Evolutionary conservation across 2,888 invertebrate genomes (phyloP).

Genomic region (Chymomyza caudatula): DNA sequence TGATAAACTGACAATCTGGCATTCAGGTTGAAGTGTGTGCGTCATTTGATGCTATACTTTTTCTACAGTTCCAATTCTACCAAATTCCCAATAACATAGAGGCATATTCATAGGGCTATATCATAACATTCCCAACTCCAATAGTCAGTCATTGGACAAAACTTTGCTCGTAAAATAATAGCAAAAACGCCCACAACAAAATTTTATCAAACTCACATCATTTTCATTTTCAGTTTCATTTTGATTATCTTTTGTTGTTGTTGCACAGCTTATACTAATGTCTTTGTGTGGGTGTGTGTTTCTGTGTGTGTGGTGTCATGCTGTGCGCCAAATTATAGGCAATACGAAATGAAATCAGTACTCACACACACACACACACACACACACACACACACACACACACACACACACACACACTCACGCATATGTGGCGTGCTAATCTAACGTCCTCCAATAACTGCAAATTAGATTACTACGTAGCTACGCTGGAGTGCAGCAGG

Average conservation of each 20-base stretch:
- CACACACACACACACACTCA: slow-evolving; percentile 12
- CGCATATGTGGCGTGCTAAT: slow-evolving; percentile 61
- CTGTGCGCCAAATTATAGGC: slow-evolving; percentile 39
- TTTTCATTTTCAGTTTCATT: slow-evolving; percentile 41
- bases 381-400: slow-evolving; percentile 38
- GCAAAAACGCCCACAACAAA: slow-evolving; percentile 22
- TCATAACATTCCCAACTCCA: background rate
- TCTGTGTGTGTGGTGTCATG: background rate
- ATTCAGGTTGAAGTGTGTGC: background rate
- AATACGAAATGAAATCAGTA: slow-evolving; percentile 35
- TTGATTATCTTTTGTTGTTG: slow-evolving; percentile 60
- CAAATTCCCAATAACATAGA: background rate
- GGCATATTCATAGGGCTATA: slow-evolving; percentile 8
- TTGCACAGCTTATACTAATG: slow-evolving; percentile 64
- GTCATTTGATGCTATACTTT: background rate
- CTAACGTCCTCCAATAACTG: slow-evolving; percentile 61
- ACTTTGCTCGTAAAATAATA: slow-evolving; percentile 39
- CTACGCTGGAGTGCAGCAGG: slow-evolving; percentile 16
- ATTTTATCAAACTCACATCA: slow-evolving; percentile 68
- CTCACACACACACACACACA: slow-evolving; percentile 26
- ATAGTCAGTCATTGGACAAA: slow-evolving; percentile 33
- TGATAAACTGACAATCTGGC: background rate
- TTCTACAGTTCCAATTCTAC: background rate
- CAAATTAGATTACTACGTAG: slow-evolving; percentile 72
- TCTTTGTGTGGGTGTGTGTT: slow-evolving; percentile 21